Conservation (phyloP, 2,888 invertebrate genomes). For the Trichopoda pennipes region DNA sequence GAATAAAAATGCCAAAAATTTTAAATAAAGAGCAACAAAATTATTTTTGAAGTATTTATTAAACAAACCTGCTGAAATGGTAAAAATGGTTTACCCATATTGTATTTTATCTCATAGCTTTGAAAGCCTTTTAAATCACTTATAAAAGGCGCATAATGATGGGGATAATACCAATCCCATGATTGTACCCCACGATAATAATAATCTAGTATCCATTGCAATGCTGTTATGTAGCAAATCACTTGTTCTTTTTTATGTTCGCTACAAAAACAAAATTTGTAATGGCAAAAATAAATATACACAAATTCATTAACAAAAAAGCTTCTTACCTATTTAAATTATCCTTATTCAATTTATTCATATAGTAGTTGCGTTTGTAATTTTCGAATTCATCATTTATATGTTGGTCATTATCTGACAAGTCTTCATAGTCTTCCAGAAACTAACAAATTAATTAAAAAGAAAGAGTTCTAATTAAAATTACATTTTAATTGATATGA, state of each 20-base stretch:
- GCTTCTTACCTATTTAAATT: constrained; percentile 88
- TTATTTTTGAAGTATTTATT: background rate
- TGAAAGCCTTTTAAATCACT: constrained; percentile 94
- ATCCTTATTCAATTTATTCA: constrained; percentile 91
- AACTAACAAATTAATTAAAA: constrained; percentile 66
- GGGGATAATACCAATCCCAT: constrained; percentile 99
- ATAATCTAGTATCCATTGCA: constrained; percentile 98
- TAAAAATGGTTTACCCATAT: constrained; percentile 92
- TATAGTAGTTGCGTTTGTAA: constrained; percentile 95
- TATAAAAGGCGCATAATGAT: constrained; percentile 98
- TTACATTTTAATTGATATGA: background rate
- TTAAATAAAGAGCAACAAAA: background rate
- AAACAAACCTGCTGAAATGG: constrained; percentile 91
- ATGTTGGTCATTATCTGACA: constrained; percentile 82
- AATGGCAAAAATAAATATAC: background rate
- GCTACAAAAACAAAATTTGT: constrained; percentile 81
- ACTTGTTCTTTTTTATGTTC: constrained; percentile 91
- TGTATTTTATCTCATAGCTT: constrained; percentile 89
- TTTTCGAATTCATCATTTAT: constrained; percentile 89
- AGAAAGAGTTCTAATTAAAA: background rate
- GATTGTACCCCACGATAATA: constrained; percentile 98
- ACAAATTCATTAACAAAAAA: background rate
- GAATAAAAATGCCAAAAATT: constrained; percentile 42
- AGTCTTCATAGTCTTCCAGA: constrained; percentile 75
- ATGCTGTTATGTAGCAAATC: constrained; percentile 93